These are phyloP conservation scores for Puffinus mauretanicus DNA, from an alignment of 2,113 vertebrate genomes.

Conservation along the genomic window DNA sequence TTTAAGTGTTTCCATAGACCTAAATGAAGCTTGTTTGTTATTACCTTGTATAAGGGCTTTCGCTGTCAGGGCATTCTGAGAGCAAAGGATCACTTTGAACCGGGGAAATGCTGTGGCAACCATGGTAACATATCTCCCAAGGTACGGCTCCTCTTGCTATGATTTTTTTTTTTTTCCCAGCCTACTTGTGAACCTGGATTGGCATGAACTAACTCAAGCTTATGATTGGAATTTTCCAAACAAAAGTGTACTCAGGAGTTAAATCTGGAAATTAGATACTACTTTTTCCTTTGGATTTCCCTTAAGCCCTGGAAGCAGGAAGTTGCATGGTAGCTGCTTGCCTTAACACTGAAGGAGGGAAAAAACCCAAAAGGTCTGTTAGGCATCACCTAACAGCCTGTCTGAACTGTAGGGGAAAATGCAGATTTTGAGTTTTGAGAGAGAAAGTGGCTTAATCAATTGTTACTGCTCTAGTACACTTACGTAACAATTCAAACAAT, in stretches of 20 bases:
- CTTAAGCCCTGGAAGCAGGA: background rate
- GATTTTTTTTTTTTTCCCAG: background rate
- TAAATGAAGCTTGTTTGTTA: background rate
- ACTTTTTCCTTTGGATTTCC: background rate
- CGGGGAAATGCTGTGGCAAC: background rate
- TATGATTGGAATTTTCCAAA: conserved; percentile 2
- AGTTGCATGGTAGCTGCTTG: background rate
- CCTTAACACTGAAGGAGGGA: background rate
- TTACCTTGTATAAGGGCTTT: background rate
- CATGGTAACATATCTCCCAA: background rate
- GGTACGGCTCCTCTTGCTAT: background rate
- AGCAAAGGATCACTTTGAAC: background rate
- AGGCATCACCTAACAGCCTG: background rate
- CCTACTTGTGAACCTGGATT: background rate
- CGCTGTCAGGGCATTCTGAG: background rate
- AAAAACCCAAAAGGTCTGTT: background rate
- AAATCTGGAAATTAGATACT: background rate
- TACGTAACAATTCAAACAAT: background rate
- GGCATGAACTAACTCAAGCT: background rate
- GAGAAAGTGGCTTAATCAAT: background rate
- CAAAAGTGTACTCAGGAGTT: background rate
- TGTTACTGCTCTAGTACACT: background rate
- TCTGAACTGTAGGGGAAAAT: background rate
- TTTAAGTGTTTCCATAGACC: background rate
- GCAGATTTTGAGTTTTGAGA: background rate